Conservation (phyloP, 1,140 invertebrate genomes). For the Drosophila miranda region DNA sequence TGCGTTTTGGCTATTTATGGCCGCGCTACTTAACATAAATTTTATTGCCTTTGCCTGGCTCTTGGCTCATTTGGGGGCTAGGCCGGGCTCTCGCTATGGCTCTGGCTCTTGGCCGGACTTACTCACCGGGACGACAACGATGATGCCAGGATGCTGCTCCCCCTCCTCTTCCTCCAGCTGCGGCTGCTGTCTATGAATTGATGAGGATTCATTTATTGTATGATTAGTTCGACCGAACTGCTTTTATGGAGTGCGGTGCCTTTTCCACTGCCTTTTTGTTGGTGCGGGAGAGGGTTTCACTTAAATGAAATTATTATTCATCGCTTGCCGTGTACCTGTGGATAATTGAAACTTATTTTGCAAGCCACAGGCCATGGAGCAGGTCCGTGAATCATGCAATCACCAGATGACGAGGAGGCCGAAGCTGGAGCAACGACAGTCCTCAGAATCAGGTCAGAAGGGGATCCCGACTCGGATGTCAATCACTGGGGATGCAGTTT, state of each 20-base stretch:
- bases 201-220: slow-evolving; percentile 78
- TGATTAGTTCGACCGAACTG: slow-evolving; percentile 66
- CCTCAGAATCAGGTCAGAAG: slow-evolving; percentile 54
- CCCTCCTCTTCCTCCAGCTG: slow-evolving; percentile 9
- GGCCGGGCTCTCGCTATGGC: slow-evolving; percentile 10
- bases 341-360: slow-evolving; percentile 76
- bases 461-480: slow-evolving; percentile 49
- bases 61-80: slow-evolving; percentile 68
- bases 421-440: slow-evolving; percentile 18
- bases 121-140: slow-evolving; percentile 53
- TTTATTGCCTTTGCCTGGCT: slow-evolving; percentile 65
- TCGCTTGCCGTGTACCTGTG: slow-evolving; percentile 30
- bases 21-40: slow-evolving; percentile 78
- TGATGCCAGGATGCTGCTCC: slow-evolving; percentile 23
- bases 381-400: not conserved
- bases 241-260: slow-evolving; percentile 55
- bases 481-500: slow-evolving; percentile 68
- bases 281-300: slow-evolving; percentile 15
- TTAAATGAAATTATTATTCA: slow-evolving; percentile 53
- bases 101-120: slow-evolving; percentile 42
- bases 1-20: slow-evolving; percentile 73
- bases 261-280: slow-evolving; percentile 2
- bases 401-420: slow-evolving; percentile 28
- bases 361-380: slow-evolving; percentile 25
- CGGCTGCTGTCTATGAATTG: slow-evolving; percentile 68